Conservation (phyloP, 2,888 invertebrate species). For the Crocallis elinguaria region DNA sequence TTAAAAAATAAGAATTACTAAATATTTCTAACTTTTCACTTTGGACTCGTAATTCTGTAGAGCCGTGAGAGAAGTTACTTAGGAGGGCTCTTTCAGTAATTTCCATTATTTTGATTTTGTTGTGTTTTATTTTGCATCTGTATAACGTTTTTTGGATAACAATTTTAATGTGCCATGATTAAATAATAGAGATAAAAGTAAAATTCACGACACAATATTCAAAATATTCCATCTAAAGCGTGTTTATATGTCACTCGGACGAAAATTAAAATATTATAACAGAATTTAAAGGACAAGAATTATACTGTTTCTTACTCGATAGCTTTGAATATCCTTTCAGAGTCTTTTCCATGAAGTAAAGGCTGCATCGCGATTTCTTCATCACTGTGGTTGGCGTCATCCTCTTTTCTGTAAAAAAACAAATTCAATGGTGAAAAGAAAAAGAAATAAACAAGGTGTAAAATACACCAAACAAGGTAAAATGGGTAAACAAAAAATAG, state of each 20-base stretch:
- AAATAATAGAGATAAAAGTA: conserved; percentile 42
- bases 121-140: conserved; percentile 41
- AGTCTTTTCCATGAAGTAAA: conserved; percentile 86
- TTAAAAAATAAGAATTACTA: too few species aligned
- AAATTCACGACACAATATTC: conserved; percentile 50
- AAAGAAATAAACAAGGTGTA: too few species aligned
- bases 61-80: too few species aligned
- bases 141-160: conserved; percentile 44
- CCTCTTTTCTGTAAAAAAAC: conserved; percentile 58
- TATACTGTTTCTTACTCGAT: conserved; percentile 90
- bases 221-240: conserved; percentile 35
- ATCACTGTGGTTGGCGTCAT: conserved; percentile 83
- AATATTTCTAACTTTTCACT: too few species aligned
- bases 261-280: conserved; percentile 14
- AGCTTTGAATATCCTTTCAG: conserved; percentile 87
- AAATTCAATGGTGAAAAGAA: background rate
- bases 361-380: conserved; percentile 92
- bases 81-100: too few species aligned
- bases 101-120: too few species aligned
- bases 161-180: conserved; percentile 81
- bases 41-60: too few species aligned
- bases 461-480: too few species aligned
- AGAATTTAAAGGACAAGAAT: background rate
- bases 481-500: too few species aligned
- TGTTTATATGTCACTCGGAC: conserved; percentile 9